Conservation (phyloP, 2,888 invertebrate species). For the Dryobotodes eremita region DNA sequence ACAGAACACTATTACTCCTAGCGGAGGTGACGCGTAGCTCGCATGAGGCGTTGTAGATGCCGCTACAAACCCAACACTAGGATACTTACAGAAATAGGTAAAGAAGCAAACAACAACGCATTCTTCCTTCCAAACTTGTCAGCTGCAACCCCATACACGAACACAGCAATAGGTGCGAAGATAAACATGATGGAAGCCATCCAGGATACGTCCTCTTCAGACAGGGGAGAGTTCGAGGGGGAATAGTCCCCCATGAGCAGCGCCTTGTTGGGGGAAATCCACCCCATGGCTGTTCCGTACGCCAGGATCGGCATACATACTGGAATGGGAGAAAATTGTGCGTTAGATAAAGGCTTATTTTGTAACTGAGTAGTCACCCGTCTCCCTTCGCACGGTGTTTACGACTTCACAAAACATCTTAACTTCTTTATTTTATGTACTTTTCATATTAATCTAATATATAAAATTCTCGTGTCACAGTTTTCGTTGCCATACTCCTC, state of each 20-base stretch:
- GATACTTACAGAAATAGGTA: conserved; percentile 83
- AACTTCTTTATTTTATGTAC: background rate
- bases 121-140: conserved; percentile 89
- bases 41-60: no score
- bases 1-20: no score
- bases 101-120: conserved; percentile 81
- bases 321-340: conserved; percentile 74
- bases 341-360: background rate
- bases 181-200: conserved; percentile 91
- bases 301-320: conserved; percentile 90
- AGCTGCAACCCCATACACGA: conserved; percentile 88
- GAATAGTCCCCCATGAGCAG: conserved; percentile 85
- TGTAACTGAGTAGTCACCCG: no score
- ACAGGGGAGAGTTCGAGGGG: conserved; percentile 80
- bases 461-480: no score
- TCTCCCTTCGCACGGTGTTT: no score
- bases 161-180: conserved; percentile 90
- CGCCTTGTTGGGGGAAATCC: conserved; percentile 90
- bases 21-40: no score
- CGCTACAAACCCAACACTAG: background rate
- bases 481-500: no score
- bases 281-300: conserved; percentile 90
- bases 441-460: background rate
- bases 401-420: no score
- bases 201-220: conserved; percentile 89